phyloP scores from a whole-genome alignment of 2,888 invertebrate genomes.

The Rotaria sp. region DNA sequence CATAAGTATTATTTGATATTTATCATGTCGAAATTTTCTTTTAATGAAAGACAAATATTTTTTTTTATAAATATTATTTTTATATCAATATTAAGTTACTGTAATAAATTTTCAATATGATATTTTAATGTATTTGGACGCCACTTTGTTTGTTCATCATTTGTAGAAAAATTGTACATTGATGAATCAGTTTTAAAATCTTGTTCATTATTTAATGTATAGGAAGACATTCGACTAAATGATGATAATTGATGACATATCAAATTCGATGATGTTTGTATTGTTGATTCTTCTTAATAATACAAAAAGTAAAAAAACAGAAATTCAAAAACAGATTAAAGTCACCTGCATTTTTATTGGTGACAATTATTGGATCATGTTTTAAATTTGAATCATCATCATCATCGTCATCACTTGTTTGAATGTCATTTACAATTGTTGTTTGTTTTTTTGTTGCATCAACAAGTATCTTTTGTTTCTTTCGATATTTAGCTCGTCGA shows the following conservation, averaged over 20 bases:
- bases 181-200: background rate
- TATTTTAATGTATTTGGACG: constrained; percentile 9
- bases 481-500: constrained; percentile 90
- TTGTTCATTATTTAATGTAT: background rate
- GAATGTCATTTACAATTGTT: constrained; percentile 13
- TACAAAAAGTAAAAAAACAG: background rate
- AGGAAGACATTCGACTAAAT: background rate
- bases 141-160: background rate
- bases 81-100: background rate
- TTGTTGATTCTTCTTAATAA: background rate
- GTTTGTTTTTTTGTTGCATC: constrained; percentile 37
- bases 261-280: background rate
- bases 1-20: too few relatives aligned
- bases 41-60: background rate
- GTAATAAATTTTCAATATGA: constrained; percentile 19
- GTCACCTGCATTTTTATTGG: background rate
- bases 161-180: background rate
- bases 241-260: background rate
- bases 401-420: constrained; percentile 39
- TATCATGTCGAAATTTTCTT: background rate
- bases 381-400: constrained; percentile 31
- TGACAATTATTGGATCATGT: background rate
- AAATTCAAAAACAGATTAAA: background rate
- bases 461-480: constrained; percentile 64
- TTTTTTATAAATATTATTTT: constrained; percentile 2